Evolutionary conservation across 2,888 invertebrate genomes (phyloP), one percentile per base, ranked within the genome.

Genomic region (Agrochola circellaris): DNA sequence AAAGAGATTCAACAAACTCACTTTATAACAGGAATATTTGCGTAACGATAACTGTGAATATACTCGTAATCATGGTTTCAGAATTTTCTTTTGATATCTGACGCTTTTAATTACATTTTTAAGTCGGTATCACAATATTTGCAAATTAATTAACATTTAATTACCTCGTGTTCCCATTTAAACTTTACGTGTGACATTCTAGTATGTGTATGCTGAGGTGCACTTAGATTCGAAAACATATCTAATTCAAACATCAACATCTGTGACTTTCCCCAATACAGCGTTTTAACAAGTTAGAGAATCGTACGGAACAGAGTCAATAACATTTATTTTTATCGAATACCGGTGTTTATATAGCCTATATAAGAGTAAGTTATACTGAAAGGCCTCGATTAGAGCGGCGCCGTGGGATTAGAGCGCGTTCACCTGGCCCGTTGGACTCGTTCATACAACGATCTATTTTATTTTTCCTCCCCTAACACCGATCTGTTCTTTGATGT

Each of bases 401-500:
- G 80, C 79, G 78, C 87, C 79, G 70, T 54, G 91, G 90, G 88
- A 89, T 88, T 90, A 86, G 73, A 83, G 82, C 84, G 81, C 82
- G 82, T 84, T 90, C 88, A 89, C 88, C 90, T 89, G 88, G 75
- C 85, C 82, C 90, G 84, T 82, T 88, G 89, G 82, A 88, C 87
- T 87, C 90, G 87, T 89, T 90, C 89, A 90, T 89, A 86, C 88
- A 89, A 86, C 85, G 86, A 88, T 84, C 85, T 87, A 87, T 89
- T 91, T 92, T 91, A 89, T 89, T 90, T 90, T 86, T 82, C 79
- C 76, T 85, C 89, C 88, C 89, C 83, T 81, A 87, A 76, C 87
- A 84, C 88, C 85, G 84, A 88, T 88, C 77, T 81, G 83, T 87
- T 88, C 90, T 93, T 92, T 92, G 91, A 93, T 92, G 89, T 90